These are phyloP conservation scores for Callionymus lyra DNA, from an alignment of 2,113 vertebrate species.

Conservation along the genomic window DNA sequence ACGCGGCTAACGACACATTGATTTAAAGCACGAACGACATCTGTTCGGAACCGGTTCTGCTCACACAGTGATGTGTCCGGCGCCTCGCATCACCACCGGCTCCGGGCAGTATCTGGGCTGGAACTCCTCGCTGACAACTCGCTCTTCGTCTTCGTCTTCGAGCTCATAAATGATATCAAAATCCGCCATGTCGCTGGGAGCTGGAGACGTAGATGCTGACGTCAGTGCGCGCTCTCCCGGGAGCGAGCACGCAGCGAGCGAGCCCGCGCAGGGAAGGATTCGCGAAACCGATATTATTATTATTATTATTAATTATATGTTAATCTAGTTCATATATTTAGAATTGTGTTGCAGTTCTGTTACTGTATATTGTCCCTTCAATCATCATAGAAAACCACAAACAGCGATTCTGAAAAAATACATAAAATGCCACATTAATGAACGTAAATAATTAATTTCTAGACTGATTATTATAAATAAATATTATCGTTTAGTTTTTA, in stretches of 20 bases:
- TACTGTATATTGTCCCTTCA: too few relatives aligned
- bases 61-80: slow-evolving; percentile 98
- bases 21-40: too few relatives aligned
- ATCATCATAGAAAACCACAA: too few relatives aligned
- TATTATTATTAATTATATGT: too few relatives aligned
- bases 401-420: too few relatives aligned
- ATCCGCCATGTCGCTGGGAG: slow-evolving; percentile 95
- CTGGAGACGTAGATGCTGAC: slow-evolving; percentile 75
- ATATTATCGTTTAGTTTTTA: too few relatives aligned
- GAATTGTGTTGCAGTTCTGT: too few relatives aligned
- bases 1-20: not conserved
- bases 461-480: too few relatives aligned
- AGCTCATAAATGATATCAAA: slow-evolving; percentile 98
- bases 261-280: not conserved
- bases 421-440: too few relatives aligned
- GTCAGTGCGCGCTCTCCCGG: slow-evolving; percentile 14
- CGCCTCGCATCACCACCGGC: slow-evolving; percentile 89
- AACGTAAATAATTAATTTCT: too few relatives aligned
- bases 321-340: too few relatives aligned
- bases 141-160: slow-evolving; percentile 86
- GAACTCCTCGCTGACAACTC: slow-evolving; percentile 83
- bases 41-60: slow-evolving; percentile 24
- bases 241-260: slow-evolving; percentile 8
- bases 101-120: slow-evolving; percentile 82
- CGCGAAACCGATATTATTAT: too few relatives aligned